Conservation (phyloP, 53 echinoderm and acorn worm species). For the Paracentrotus lividus region DNA sequence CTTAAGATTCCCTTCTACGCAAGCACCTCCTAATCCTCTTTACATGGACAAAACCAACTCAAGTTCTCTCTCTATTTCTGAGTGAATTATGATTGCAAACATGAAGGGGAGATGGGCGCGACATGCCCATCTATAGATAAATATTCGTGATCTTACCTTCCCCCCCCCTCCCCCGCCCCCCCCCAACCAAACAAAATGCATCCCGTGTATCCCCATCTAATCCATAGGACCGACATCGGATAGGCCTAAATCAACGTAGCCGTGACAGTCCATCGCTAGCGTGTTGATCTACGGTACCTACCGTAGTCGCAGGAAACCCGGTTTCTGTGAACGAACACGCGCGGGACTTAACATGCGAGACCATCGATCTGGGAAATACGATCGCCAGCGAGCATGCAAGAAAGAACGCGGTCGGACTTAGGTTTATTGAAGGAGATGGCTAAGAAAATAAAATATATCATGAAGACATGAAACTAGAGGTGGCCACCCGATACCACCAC, state of each 20-base stretch:
- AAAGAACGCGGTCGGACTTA: neutral
- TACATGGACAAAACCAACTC: neutral
- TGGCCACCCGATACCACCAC: neutral
- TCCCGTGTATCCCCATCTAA: slow-evolving; percentile 5
- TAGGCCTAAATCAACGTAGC: slow-evolving; percentile 44
- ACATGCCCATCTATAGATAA: neutral
- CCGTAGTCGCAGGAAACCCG: slow-evolving; percentile 24
- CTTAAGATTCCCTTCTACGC: neutral
- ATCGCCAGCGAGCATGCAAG: neutral
- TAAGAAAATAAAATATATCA: slow-evolving; percentile 35
- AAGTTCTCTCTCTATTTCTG: neutral
- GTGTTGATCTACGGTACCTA: slow-evolving; percentile 56
- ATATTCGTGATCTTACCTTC: slow-evolving; percentile 22
- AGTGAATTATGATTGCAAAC: slow-evolving; percentile 37
- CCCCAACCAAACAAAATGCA: no score
- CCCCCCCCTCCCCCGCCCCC: no score
- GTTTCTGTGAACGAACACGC: slow-evolving; percentile 33
- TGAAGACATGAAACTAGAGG: slow-evolving; percentile 28
- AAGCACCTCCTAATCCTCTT: neutral
- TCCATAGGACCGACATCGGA: slow-evolving; percentile 33
- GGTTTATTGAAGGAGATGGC: slow-evolving; percentile 3
- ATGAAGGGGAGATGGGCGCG: neutral
- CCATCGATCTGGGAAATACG: slow-evolving; percentile 27
- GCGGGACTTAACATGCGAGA: slow-evolving; percentile 31
- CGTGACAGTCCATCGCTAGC: slow-evolving; percentile 59